A percentile compares a stretch with the other conserved stretches of the same genome.
These are phyloP conservation scores for Capreolus pygargus DNA, from an alignment of 2,113 vertebrate species.

Conservation along the genomic window DNA sequence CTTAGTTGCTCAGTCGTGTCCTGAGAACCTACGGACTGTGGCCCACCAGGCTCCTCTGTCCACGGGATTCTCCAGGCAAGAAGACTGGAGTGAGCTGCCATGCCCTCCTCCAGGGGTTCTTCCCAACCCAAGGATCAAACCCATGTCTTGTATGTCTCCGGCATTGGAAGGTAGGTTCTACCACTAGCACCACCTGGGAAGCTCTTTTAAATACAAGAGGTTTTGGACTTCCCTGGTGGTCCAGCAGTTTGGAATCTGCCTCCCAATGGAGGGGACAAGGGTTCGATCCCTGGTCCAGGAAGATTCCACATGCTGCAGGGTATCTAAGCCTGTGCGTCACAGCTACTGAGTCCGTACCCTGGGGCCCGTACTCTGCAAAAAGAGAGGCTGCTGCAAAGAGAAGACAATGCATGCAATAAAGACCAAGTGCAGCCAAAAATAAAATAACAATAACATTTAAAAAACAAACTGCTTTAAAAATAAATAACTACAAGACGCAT, in stretches of 20 bases:
- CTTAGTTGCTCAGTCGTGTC: accelerated
- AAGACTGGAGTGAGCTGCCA: background rate
- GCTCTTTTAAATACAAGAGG: background rate
- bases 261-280: background rate
- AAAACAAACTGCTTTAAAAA: background rate
- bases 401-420: accelerated
- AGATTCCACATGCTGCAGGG: background rate
- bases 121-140: background rate
- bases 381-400: background rate
- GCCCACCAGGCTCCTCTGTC: background rate
- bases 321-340: background rate
- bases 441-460: background rate
- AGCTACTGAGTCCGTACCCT: background rate
- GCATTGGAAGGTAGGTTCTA: background rate
- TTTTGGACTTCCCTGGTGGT: background rate
- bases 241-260: background rate
- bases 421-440: background rate
- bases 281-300: background rate
- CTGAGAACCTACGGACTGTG: background rate
- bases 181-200: background rate
- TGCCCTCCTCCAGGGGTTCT: background rate
- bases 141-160: background rate
- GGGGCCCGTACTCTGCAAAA: background rate
- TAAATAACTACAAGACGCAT: background rate
- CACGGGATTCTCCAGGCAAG: background rate